Conservation (phyloP, 2,888 invertebrate genomes). For the Andricus quercusramuli region DNA sequence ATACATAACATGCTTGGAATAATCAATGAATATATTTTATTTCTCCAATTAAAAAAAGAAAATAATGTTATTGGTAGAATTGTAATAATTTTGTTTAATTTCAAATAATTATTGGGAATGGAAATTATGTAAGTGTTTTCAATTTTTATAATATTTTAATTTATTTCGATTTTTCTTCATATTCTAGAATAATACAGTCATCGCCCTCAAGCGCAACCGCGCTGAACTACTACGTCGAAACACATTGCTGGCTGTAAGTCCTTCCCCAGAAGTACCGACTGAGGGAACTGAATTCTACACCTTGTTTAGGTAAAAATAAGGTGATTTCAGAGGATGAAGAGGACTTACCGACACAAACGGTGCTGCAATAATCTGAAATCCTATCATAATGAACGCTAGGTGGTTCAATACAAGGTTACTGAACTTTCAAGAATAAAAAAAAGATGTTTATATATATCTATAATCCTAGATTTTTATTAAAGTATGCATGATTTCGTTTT, state of each 20-base stretch:
- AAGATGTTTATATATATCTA: neutral
- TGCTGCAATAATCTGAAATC: neutral
- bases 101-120: too few relatives aligned
- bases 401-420: neutral
- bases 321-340: neutral
- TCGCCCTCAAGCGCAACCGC: conserved; percentile 7
- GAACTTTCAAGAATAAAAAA: neutral
- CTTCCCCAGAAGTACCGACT: neutral
- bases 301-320: conserved; percentile 16
- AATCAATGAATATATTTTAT: too few relatives aligned
- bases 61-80: too few relatives aligned
- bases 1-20: too few relatives aligned
- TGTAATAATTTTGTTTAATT: too few relatives aligned
- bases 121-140: too few relatives aligned
- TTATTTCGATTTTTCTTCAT: neutral
- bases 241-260: neutral
- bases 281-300: conserved; percentile 16
- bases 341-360: conserved; percentile 4
- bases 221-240: neutral
- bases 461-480: neutral
- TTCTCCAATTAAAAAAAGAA: too few relatives aligned
- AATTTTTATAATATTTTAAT: neutral
- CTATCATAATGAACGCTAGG: neutral
- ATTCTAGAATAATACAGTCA: neutral
- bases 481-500: neutral